Base-by-base conservation (phyloP, 1,140 invertebrate genomes). In the Sarcophaga bullata region DNA sequence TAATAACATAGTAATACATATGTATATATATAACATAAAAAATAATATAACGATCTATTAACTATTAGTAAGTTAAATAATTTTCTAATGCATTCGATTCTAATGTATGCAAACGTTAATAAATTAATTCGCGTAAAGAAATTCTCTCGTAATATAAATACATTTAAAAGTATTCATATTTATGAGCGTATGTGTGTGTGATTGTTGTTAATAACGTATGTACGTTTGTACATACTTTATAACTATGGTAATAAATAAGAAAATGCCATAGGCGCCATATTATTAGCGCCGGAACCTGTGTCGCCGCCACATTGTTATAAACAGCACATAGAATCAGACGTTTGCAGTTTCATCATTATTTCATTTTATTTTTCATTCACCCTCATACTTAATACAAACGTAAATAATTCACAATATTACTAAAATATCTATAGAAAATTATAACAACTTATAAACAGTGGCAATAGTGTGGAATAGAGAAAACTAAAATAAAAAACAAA, bases 261-360 rank as follows among this genome's bases (percentile, higher is more conserved):
- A 37, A 37, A 37, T 17, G 58, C 15, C 62, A 50, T 78, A 78
- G 75, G 75, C 75, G 75, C 75, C 75, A 50, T 78, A 78, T 78
- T 78, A 78, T 78, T 78, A 78, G 48, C 75, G 75, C 49, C 75
- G 75, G 75, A 78, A 78, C 75, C 50, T 78, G 75, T 78, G 75
- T 78, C 75, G 75, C 48, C 75, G 48, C 48, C n/a, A 76, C 73
- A 19, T 9, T 17, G 62, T 72, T 76, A 48, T n/a, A 58, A 58
- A n/a, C 54, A 68, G 62, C 17, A 2, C 17, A 68, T 25, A 68
- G 25, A 37, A 4, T 37, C 25, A 37, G 62, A 10, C 62, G 19
- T 68, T 68, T 25, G 62, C 62, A 25, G 62, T 68, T 68, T 68
- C 62, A 68, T 68, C 62, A 68, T 68, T 68, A 68, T 68, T 68